Percentiles rank a stretch among this genome's conserved stretches.
Conservation (phyloP, 2,113 vertebrate genomes). For the Pteropus alecto region DNA sequence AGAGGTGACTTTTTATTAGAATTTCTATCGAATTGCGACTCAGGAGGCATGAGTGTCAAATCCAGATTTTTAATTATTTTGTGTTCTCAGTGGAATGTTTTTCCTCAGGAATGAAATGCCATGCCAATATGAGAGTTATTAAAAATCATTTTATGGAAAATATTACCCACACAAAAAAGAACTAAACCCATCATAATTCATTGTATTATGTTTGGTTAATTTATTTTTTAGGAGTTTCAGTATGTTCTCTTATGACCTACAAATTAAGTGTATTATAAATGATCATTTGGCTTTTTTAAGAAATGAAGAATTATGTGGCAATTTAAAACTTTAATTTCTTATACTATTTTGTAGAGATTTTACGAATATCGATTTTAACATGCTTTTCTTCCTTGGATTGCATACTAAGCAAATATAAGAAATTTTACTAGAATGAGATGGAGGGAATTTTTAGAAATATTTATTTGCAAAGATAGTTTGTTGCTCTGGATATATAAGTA, state of each 20-base stretch:
- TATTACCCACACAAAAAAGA: not conserved
- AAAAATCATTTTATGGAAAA: slow-evolving; percentile 24
- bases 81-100: not conserved
- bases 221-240: not conserved
- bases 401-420: not conserved
- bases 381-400: slow-evolving; percentile 12
- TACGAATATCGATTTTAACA: not conserved
- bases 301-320: not conserved
- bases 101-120: slow-evolving; percentile 10
- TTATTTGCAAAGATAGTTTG: not conserved
- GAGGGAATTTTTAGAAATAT: not conserved
- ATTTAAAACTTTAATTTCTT: not conserved
- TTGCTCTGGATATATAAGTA: slow-evolving; percentile 31
- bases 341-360: not conserved
- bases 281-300: not conserved
- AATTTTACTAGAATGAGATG: not conserved
- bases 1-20: not conserved
- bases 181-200: not conserved
- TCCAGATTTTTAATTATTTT: slow-evolving; percentile 30
- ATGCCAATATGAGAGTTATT: not conserved
- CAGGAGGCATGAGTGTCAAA: not conserved
- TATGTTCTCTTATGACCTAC: not conserved
- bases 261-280: not conserved
- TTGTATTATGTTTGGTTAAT: not conserved
- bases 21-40: not conserved